Evolutionary conservation across 2,113 vertebrate genomes (phyloP).

Genomic region (Chaetops frenatus): DNA sequence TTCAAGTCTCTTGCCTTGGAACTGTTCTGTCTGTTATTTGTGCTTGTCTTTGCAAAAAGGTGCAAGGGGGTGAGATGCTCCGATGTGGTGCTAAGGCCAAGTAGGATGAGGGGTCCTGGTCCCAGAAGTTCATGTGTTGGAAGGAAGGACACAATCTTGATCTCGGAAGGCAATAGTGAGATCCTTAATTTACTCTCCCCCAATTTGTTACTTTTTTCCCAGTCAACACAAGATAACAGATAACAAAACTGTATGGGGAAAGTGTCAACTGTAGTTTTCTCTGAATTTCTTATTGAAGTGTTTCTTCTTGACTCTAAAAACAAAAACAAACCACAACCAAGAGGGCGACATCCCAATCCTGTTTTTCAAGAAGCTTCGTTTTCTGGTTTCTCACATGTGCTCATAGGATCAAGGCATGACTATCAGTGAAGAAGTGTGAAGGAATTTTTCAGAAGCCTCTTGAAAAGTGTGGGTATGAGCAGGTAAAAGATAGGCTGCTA

Average conservation of each 20-base stretch:
- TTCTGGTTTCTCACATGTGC: neutral
- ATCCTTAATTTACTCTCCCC: neutral
- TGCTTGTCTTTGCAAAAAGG: neutral
- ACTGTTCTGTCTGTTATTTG: neutral
- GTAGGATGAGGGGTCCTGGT: neutral
- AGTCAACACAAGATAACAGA: neutral
- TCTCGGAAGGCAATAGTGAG: neutral
- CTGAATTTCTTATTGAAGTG: neutral
- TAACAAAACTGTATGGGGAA: neutral
- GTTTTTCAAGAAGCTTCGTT: neutral
- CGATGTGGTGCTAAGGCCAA: neutral
- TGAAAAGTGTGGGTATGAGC: neutral
- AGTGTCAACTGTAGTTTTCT: neutral
- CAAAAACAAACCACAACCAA: rapidly evolving
- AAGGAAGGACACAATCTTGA: neutral
- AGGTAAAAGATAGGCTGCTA: neutral
- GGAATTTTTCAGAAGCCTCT: neutral
- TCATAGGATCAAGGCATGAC: neutral
- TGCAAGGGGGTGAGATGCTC: neutral
- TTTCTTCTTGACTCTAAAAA: neutral
- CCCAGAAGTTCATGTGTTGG: neutral
- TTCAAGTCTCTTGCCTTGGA: neutral
- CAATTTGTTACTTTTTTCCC: neutral
- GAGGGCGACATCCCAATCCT: too few relatives aligned
- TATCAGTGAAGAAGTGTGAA: neutral